Conservation (phyloP, 2,797 vertebrate species). For the Toxotes lorentzi region DNA sequence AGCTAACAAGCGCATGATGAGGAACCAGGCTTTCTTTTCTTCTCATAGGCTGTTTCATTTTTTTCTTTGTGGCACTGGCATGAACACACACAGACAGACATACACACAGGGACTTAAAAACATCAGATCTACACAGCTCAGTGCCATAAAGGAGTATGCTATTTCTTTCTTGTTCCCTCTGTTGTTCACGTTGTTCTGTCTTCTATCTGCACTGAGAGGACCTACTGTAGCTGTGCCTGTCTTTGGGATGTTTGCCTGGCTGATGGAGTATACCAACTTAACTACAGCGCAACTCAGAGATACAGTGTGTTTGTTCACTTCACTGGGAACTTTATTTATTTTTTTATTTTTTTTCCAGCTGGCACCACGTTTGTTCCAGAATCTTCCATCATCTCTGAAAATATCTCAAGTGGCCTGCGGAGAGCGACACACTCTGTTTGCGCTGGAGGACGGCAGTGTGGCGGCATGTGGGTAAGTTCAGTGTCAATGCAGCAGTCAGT, state of each 20-base stretch:
- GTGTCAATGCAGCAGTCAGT: slow-evolving; percentile 53
- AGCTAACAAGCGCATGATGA: slow-evolving; percentile 99
- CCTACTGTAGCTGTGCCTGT: slow-evolving; percentile 68
- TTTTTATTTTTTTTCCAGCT: slow-evolving; percentile 70
- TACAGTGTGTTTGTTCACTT: slow-evolving; percentile 74
- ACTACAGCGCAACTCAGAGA: slow-evolving; percentile 71
- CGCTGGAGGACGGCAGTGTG: slow-evolving; percentile 81
- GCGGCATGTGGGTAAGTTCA: slow-evolving; percentile 91
- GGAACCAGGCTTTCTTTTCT: slow-evolving; percentile 90
- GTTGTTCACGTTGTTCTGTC: slow-evolving; percentile 74
- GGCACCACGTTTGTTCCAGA: slow-evolving; percentile 81
- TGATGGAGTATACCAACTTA: slow-evolving; percentile 79
- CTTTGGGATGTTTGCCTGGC: slow-evolving; percentile 71
- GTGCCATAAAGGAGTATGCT: slow-evolving; percentile 85
- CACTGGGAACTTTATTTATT: slow-evolving; percentile 74
- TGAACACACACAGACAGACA: slow-evolving; percentile 84
- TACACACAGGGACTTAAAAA: slow-evolving; percentile 82
- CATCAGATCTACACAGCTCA: slow-evolving; percentile 83
- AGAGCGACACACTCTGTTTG: slow-evolving; percentile 83
- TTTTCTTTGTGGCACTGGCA: slow-evolving; percentile 85
- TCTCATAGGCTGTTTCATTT: slow-evolving; percentile 85
- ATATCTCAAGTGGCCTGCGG: slow-evolving; percentile 85
- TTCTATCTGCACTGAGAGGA: slow-evolving; percentile 80
- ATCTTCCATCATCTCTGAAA: slow-evolving; percentile 81
- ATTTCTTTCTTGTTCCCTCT: slow-evolving; percentile 79